Evolutionary conservation across 2,888 invertebrate genomes (phyloP).

Genomic region (Lithophane socia): DNA sequence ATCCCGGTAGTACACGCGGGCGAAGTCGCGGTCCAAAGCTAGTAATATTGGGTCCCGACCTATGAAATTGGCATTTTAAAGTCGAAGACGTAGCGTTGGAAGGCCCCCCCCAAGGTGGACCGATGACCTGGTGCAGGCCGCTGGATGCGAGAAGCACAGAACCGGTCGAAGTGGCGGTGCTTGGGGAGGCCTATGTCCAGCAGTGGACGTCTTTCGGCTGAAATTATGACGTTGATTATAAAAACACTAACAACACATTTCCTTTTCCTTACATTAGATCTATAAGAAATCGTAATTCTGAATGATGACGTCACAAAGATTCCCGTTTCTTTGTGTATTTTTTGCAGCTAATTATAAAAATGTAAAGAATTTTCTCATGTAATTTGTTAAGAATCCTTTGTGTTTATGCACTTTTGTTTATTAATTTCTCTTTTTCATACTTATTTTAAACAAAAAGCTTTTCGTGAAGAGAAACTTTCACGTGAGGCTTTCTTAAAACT

Average conservation of each 20-base stretch:
- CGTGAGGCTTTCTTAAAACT: background rate
- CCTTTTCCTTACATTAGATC: background rate
- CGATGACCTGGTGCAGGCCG: too few species aligned
- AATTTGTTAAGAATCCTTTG: conserved; percentile 43
- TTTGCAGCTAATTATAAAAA: conserved; percentile 30
- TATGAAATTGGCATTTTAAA: too few species aligned
- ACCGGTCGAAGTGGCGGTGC: too few species aligned
- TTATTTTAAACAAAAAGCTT: background rate
- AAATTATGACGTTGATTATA: too few species aligned
- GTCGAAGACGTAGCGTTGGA: too few species aligned
- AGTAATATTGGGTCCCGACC: too few species aligned
- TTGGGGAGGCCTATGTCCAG: too few species aligned
- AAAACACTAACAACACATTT: background rate
- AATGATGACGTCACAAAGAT: conserved; percentile 6
- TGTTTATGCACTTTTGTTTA: conserved; percentile 23
- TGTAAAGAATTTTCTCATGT: conserved; percentile 39
- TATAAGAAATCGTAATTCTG: background rate
- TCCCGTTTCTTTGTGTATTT: conserved; percentile 45
- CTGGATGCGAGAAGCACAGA: too few species aligned
- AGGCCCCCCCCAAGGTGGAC: too few species aligned
- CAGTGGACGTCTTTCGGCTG: too few species aligned
- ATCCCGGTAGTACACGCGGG: too few species aligned
- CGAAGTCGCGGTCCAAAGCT: too few species aligned
- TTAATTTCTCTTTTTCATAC: conserved; percentile 16
- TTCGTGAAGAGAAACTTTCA: conserved; percentile 8